phyloP scores from a whole-genome alignment of 2,797 vertebrate species.

The Gastrophryne carolinensis region DNA sequence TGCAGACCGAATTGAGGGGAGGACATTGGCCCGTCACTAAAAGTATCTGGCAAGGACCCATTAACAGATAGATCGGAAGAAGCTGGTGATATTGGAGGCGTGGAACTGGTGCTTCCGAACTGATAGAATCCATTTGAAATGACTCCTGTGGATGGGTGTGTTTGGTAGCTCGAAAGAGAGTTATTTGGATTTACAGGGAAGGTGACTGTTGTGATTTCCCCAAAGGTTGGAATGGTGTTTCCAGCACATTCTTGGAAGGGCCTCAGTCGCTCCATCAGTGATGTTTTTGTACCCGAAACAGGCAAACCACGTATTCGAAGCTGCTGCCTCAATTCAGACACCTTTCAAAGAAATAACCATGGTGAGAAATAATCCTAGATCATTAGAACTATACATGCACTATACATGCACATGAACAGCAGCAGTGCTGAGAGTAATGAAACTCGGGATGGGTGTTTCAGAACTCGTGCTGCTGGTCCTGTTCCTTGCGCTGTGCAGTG shows the following conservation, averaged over 20 bases:
- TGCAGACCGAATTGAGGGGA: slow-evolving; percentile 84
- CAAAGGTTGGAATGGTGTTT: slow-evolving; percentile 70
- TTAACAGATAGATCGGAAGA: slow-evolving; percentile 90
- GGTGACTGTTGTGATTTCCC: slow-evolving; percentile 87
- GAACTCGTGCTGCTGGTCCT: no score
- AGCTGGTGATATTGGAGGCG: slow-evolving; percentile 91
- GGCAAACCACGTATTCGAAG: slow-evolving; percentile 92
- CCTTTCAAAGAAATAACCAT: slow-evolving; percentile 67
- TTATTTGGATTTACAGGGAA: slow-evolving; percentile 87
- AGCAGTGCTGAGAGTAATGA: no score
- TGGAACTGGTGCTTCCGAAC: slow-evolving; percentile 92
- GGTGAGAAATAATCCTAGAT: background rate
- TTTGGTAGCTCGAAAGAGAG: slow-evolving; percentile 82
- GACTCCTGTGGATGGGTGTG: slow-evolving; percentile 77
- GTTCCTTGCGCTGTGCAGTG: no score
- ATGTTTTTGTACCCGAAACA: slow-evolving; percentile 92
- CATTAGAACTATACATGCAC: background rate
- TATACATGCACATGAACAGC: no score
- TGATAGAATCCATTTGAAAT: slow-evolving; percentile 87
- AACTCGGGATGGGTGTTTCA: no score
- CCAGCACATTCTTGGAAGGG: slow-evolving; percentile 86
- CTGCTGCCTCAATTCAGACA: slow-evolving; percentile 94
- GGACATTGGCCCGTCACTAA: slow-evolving; percentile 87
- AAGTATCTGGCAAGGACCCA: slow-evolving; percentile 90
- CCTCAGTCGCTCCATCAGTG: slow-evolving; percentile 89